phyloP scores from a whole-genome alignment of 1,140 invertebrate genomes.

The Bicyclus anynana region DNA sequence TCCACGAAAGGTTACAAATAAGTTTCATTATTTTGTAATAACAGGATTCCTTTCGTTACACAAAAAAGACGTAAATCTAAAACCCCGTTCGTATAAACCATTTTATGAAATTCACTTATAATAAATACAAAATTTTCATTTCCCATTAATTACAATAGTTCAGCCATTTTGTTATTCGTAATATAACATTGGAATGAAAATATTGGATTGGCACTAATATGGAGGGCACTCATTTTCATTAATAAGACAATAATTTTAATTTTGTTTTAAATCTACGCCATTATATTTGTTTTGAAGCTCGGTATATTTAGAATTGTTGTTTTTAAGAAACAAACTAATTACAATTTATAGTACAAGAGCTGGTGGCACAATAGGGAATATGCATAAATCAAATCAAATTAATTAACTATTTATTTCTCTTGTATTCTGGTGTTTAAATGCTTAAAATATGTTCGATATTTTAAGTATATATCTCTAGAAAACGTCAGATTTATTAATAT shows the following conservation, averaged over 20 bases:
- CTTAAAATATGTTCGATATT: too few species aligned
- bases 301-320: conserved; percentile 30
- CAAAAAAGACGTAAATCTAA: too few species aligned
- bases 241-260: conserved; percentile 31
- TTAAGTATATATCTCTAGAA: too few species aligned
- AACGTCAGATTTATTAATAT: too few species aligned
- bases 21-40: too few species aligned
- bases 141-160: conserved; percentile 23
- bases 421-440: too few species aligned
- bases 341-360: background rate
- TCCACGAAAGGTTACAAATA: too few species aligned
- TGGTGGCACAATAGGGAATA: background rate
- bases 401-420: too few species aligned
- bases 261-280: conserved; percentile 34
- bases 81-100: conserved; percentile 10
- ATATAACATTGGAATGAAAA: conserved; percentile 45
- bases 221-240: conserved; percentile 54
- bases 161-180: conserved; percentile 21
- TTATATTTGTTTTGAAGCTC: conserved; percentile 43
- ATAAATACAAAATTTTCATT: too few species aligned
- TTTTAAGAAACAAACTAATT: background rate
- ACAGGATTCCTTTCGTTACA: too few species aligned
- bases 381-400: too few species aligned
- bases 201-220: conserved; percentile 56
- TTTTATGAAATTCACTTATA: conserved; percentile 24